Evolutionary conservation across 1,140 invertebrate species (phyloP), one percentile per base, ranked within the genome.

Genomic region (Pristionchus pacificus): DNA sequence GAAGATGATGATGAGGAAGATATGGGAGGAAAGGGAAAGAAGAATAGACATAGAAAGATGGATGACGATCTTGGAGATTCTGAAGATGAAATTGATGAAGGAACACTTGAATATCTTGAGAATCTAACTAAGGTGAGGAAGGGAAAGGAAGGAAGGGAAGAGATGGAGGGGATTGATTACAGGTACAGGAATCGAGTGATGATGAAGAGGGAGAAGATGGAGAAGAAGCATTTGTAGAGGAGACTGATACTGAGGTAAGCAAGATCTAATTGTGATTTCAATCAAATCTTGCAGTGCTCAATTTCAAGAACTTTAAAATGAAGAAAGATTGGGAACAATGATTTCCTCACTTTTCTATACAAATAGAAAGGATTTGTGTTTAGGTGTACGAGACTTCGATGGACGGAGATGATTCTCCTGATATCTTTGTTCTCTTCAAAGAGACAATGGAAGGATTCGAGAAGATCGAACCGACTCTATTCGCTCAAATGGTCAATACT

Each of bases 61-160:
- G 74, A 71, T 59, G 60, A 70, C 0, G 79, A 81, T 31, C 68
- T 81, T 19, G 63, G 72, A 6, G 81, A 83, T 55, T 73, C 71
- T 10, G 80, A 81, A 27, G 79, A 83, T 70, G 79, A 83, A 29
- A 33, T 81, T 27, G 76, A 83, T 62, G 79, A 81, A 61, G 27
- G 25, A 1, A 76, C 27, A 38, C 13, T 57, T 28, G 63, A 60
- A 19, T 58, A 77, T 61, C 68, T 59, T 2, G 76, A 78, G 63
- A 64, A 71, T 38, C 19, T 72, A n/a, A n/a, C n/a, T n/a, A n/a
- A n/a, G n/a, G n/a, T n/a, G n/a, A n/a, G n/a, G n/a, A n/a, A n/a
- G 65, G 6, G 27, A 14, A 63, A 60, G 32, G 61, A 49, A 63
- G 25, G 29, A n/a, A 65, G 60, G 25, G 31, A 65, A 19, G 14